phyloP scores from a whole-genome alignment of 2,113 vertebrate genomes.

The Centropus unirufus region DNA sequence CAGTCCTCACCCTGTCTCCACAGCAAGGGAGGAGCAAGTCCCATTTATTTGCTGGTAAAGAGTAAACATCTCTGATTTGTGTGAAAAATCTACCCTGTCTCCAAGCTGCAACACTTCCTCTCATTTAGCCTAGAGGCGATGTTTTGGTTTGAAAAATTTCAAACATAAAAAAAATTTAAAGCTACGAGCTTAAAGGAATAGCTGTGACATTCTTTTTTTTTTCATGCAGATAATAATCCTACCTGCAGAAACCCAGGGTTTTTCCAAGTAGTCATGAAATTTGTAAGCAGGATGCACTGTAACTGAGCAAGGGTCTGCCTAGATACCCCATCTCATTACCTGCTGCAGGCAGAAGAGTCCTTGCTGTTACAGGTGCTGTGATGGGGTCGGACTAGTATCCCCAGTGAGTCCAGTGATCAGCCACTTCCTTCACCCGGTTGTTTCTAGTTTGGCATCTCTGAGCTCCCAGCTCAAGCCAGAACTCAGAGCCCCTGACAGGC shows the following conservation, averaged over 20 bases:
- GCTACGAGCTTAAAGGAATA: background rate
- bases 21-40: rapidly evolving
- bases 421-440: rapidly evolving
- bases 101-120: background rate
- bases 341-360: background rate
- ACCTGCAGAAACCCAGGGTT: background rate
- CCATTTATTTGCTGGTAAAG: rapidly evolving
- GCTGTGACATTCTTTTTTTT: background rate
- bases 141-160: background rate
- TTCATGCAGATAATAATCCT: background rate
- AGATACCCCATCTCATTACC: background rate
- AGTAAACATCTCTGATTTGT: background rate
- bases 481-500: background rate
- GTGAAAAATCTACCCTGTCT: background rate
- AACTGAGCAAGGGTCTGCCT: too few relatives aligned
- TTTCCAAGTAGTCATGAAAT: background rate
- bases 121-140: background rate
- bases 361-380: rapidly evolving
- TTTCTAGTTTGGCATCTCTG: rapidly evolving
- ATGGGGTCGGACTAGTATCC: rapidly evolving
- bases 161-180: background rate
- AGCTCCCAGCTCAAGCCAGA: background rate
- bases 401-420: background rate
- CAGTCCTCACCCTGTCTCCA: rapidly evolving
- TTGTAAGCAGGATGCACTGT: background rate